phyloP scores from a whole-genome alignment of 2,113 vertebrate genomes.

The Hymenochirus boettgeri region DNA sequence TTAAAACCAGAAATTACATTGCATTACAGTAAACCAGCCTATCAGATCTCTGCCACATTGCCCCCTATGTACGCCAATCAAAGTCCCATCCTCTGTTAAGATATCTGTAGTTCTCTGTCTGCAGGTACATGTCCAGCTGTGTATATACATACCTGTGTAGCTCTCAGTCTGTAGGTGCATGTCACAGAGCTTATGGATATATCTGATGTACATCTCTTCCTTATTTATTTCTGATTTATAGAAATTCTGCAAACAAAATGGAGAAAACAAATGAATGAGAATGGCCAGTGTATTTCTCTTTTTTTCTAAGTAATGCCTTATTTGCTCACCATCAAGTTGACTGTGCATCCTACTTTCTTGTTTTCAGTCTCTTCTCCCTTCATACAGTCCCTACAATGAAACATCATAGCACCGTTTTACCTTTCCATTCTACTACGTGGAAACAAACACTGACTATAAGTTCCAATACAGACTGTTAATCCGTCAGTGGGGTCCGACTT shows the following conservation, averaged over 20 bases:
- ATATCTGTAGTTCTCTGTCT: conserved; percentile 87
- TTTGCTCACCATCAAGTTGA: conserved; percentile 92
- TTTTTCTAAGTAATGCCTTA: neutral
- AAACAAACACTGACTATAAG: no score
- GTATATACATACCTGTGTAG: conserved; percentile 52
- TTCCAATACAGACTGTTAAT: no score
- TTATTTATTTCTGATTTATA: conserved; percentile 98
- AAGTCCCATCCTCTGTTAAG: no score
- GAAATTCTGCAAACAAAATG: conserved; percentile 80
- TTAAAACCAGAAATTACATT: no score
- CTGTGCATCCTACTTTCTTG: conserved; percentile 93
- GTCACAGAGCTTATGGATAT: conserved; percentile 97
- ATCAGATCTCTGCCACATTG: no score
- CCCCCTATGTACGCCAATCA: no score
- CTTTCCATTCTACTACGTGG: no score
- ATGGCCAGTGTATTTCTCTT: neutral
- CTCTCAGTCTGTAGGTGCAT: conserved; percentile 95
- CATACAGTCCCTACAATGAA: conserved; percentile 85
- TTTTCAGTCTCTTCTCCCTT: conserved; percentile 96
- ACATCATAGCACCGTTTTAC: no score
- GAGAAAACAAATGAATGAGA: neutral
- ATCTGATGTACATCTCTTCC: conserved; percentile 98
- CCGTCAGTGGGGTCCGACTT: no score
- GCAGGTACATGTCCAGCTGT: conserved; percentile 77
- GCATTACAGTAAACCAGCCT: no score